A percentile compares a stretch with the other conserved stretches of the same genome.
phyloP scores from a whole-genome alignment of 2,797 vertebrate genomes.

The Poecilia wingei region DNA sequence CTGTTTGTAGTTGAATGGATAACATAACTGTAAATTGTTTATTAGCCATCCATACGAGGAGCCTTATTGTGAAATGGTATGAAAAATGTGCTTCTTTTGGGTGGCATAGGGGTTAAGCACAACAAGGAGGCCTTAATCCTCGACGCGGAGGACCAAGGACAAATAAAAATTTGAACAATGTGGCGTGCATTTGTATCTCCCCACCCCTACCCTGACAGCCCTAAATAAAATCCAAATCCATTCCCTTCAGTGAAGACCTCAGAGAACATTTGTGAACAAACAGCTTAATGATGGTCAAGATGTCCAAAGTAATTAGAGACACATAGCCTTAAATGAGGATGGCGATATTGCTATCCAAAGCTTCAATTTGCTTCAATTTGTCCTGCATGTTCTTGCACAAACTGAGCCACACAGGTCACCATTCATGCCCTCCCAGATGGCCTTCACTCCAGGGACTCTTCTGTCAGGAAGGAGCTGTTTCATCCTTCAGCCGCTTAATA shows the following conservation, averaged over 20 bases:
- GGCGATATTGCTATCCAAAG: constrained; percentile 45
- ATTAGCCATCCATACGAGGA: no score
- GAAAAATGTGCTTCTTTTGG: no score
- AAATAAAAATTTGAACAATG: not conserved
- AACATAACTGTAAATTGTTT: no score
- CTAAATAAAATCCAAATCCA: not conserved
- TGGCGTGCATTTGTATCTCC: not conserved
- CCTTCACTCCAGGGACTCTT: constrained; percentile 70
- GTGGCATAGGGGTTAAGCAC: no score
- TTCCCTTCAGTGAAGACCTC: not conserved
- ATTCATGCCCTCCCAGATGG: constrained; percentile 62
- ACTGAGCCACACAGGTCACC: constrained; percentile 74
- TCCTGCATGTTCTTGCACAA: constrained; percentile 79
- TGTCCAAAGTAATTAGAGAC: not conserved
- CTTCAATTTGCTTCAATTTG: constrained; percentile 75
- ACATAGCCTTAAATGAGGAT: not conserved
- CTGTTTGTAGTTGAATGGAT: no score
- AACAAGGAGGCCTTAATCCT: no score
- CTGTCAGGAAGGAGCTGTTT: not conserved
- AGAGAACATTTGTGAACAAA: not conserved
- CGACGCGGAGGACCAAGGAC: no score
- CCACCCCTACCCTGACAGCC: not conserved
- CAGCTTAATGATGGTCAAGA: not conserved
- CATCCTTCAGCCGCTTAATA: not conserved
- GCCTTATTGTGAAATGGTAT: no score